Percentiles rank a stretch among this genome's conserved stretches.
Evolutionary conservation across 2,797 vertebrate species (phyloP).

Genomic region (Molossus alvarezi): DNA sequence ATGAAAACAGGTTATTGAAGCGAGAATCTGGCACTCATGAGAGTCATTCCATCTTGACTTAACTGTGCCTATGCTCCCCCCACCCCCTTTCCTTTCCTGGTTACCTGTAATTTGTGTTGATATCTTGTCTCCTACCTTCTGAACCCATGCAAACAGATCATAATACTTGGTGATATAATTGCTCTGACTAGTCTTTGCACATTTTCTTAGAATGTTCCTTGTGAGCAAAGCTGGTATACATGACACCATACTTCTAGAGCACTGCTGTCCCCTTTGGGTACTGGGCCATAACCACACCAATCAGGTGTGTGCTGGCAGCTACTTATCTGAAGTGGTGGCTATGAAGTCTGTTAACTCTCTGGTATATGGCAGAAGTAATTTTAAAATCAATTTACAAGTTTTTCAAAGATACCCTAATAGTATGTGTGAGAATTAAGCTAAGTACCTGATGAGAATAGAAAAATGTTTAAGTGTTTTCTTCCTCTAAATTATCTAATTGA

Average conservation of each 20-base stretch:
- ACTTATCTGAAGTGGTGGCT: conserved; percentile 3
- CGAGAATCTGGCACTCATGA: background rate
- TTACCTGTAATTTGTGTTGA: background rate
- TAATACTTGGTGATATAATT: background rate
- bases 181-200: background rate
- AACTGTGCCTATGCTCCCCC: background rate
- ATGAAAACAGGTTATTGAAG: background rate
- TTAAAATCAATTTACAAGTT: conserved; percentile 21
- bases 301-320: background rate
- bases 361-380: conserved; percentile 17
- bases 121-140: conserved; percentile 22
- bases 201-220: background rate
- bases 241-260: background rate
- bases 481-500: conserved; percentile 30
- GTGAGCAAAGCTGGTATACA: background rate
- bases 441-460: background rate
- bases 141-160: background rate
- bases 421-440: conserved; percentile 33
- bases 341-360: background rate
- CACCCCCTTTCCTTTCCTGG: background rate
- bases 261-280: background rate
- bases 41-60: background rate
- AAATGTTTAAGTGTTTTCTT: conserved; percentile 38
- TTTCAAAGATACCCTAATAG: conserved; percentile 25
- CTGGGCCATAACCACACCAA: background rate